phyloP scores from a whole-genome alignment of 2,797 vertebrate species.

The Triplophysa bombifrons region DNA sequence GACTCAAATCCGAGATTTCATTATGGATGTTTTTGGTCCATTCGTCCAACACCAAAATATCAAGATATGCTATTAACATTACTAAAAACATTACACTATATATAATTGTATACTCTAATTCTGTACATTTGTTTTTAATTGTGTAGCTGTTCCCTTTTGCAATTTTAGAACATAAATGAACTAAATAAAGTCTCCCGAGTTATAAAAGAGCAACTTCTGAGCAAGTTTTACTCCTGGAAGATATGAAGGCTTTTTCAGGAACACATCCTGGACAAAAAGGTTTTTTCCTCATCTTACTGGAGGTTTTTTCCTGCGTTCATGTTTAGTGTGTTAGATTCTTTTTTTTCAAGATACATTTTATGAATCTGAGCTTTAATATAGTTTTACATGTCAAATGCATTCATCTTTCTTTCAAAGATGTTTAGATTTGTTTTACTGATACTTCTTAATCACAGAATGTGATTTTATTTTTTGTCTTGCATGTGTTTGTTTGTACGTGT shows the following conservation, averaged over 20 bases:
- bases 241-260: too few relatives aligned
- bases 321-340: too few relatives aligned
- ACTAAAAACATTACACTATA: not conserved
- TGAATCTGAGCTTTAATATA: not conserved
- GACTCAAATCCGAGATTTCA: too few relatives aligned
- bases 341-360: too few relatives aligned
- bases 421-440: not conserved
- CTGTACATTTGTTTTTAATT: not conserved
- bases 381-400: not conserved
- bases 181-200: too few relatives aligned
- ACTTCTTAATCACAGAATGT: not conserved
- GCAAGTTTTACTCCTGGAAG: not conserved
- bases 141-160: too few relatives aligned
- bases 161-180: too few relatives aligned
- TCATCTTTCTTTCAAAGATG: not conserved
- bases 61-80: too few relatives aligned
- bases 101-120: not conserved
- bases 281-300: not conserved
- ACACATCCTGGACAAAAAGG: not conserved
- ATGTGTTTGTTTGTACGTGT: not conserved
- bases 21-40: too few relatives aligned
- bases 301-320: not conserved
- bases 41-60: too few relatives aligned
- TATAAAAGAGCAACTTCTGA: too few relatives aligned
- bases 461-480: not conserved